These are phyloP conservation scores for Alloplasta piceator DNA, from an alignment of 2,888 invertebrate species.

Conservation along the genomic window DNA sequence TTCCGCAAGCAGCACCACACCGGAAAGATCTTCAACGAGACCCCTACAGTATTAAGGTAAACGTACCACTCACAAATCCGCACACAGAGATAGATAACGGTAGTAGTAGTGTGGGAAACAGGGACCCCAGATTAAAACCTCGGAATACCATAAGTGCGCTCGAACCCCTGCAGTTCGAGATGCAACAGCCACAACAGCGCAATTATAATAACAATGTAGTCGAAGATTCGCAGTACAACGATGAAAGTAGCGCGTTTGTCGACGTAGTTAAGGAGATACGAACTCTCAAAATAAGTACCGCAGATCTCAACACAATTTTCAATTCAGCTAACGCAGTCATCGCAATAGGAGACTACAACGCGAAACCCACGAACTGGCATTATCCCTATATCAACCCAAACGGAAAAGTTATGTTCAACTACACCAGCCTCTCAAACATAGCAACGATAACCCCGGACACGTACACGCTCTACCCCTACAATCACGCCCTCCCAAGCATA, in stretches of 20 bases:
- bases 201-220: too few relatives aligned
- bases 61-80: too few relatives aligned
- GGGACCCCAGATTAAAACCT: too few relatives aligned
- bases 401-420: constrained; percentile 22
- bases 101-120: too few relatives aligned
- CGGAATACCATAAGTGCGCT: not conserved
- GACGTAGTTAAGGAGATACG: constrained; percentile 12
- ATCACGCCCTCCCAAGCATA: constrained; percentile 39
- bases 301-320: constrained; percentile 18
- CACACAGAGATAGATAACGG: too few relatives aligned
- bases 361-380: constrained; percentile 31
- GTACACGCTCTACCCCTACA: constrained; percentile 28
- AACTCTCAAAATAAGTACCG: constrained; percentile 50
- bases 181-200: too few relatives aligned
- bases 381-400: not conserved
- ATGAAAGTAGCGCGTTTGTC: not conserved
- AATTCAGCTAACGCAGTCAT: constrained; percentile 16
- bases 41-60: too few relatives aligned
- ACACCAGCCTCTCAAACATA: not conserved
- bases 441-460: constrained; percentile 18
- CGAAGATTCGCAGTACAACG: not conserved
- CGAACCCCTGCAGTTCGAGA: too few relatives aligned
- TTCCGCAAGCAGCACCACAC: too few relatives aligned
- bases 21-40: too few relatives aligned
- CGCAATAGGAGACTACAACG: constrained; percentile 36